phyloP scores from a whole-genome alignment of 2,797 vertebrate species.

The Chiroxiphia lanceolata region DNA sequence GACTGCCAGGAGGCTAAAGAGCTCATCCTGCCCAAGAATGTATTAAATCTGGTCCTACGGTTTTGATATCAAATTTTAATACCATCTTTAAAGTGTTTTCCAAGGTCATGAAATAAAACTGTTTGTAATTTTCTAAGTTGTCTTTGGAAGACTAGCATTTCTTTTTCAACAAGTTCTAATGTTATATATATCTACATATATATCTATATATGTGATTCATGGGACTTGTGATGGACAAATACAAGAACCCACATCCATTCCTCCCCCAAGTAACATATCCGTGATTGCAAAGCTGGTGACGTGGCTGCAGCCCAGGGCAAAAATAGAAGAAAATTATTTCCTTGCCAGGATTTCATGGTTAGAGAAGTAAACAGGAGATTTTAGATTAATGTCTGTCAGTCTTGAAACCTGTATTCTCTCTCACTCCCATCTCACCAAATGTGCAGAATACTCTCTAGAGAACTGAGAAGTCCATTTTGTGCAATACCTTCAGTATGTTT shows the following conservation, averaged over 20 bases:
- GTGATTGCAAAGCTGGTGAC: neutral
- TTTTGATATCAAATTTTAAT: neutral
- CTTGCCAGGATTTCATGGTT: neutral
- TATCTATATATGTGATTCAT: neutral
- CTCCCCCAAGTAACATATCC: neutral
- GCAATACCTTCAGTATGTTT: neutral
- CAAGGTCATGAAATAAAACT: neutral
- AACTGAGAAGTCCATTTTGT: neutral
- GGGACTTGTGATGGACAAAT: neutral
- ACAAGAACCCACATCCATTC: neutral
- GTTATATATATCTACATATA: neutral
- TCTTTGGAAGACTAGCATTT: neutral
- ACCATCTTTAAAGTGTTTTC: neutral
- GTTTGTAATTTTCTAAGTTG: neutral
- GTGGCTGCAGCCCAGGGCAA: neutral
- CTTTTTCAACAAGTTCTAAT: neutral
- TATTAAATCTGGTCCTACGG: no score
- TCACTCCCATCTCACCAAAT: neutral
- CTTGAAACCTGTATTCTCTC: neutral
- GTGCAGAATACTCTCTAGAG: neutral
- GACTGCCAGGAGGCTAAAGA: no score
- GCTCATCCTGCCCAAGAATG: no score
- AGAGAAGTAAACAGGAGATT: neutral
- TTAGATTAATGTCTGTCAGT: neutral
- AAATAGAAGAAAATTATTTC: neutral